Evolutionary conservation across 2,113 vertebrate species (phyloP).

Genomic region (Trematomus loennbergii): DNA sequence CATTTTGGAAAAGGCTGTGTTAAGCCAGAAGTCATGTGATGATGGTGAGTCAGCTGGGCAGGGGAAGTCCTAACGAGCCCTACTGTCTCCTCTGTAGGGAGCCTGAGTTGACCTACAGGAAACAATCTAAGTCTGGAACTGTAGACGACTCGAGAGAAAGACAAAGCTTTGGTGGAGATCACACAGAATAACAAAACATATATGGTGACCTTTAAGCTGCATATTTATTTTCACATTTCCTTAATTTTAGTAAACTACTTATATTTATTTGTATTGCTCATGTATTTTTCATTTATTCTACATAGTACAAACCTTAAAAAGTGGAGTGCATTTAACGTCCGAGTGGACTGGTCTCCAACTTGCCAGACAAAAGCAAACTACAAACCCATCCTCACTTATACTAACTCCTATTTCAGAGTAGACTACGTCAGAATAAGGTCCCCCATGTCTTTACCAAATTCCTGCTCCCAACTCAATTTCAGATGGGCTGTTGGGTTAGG

Average conservation of each 20-base stretch:
- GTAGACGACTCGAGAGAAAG: neutral
- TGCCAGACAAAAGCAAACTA: too few relatives aligned
- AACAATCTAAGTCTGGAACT: neutral
- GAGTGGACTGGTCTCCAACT: too few relatives aligned
- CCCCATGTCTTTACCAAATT: too few relatives aligned
- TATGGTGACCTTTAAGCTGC: neutral
- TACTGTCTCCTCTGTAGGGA: neutral
- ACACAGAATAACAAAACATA: neutral
- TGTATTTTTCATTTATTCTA: too few relatives aligned
- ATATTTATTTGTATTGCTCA: neutral
- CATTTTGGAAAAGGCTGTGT: neutral
- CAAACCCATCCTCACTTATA: too few relatives aligned
- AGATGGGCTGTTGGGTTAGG: too few relatives aligned
- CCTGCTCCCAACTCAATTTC: too few relatives aligned
- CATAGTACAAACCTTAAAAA: too few relatives aligned
- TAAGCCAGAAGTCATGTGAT: neutral
- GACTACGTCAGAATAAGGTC: too few relatives aligned
- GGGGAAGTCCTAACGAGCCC: neutral
- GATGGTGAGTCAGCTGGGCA: neutral
- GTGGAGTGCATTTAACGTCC: too few relatives aligned
- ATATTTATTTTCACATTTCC: neutral
- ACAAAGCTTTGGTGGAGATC: neutral
- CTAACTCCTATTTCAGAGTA: too few relatives aligned
- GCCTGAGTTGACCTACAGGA: neutral
- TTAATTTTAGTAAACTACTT: neutral